Percentiles rank a stretch among this genome's conserved stretches.
phyloP scores from a whole-genome alignment of 2,888 invertebrate genomes.

The Cataglyphis rosenhaueri region DNA sequence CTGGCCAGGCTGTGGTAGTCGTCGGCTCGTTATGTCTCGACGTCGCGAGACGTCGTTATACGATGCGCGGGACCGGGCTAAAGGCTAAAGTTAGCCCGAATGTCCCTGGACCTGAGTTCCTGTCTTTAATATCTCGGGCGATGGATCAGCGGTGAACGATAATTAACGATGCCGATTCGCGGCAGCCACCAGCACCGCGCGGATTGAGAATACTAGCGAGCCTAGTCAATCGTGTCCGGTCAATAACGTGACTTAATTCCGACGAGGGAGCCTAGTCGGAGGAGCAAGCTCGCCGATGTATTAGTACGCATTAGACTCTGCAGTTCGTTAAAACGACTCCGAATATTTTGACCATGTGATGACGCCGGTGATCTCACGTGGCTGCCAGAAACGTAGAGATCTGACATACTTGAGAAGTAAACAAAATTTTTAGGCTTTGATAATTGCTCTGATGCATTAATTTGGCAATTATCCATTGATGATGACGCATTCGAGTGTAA shows the following conservation, averaged over 20 bases:
- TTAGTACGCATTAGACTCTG: constrained; percentile 28
- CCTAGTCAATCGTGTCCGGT: constrained; percentile 16
- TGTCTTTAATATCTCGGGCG: constrained; percentile 69
- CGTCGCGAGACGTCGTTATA: constrained; percentile 37
- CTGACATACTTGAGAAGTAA: constrained; percentile 13
- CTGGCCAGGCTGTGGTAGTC: constrained; percentile 62
- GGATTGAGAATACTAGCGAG: background rate
- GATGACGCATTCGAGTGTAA: background rate
- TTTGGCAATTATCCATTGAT: background rate
- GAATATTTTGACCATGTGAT: constrained; percentile 23
- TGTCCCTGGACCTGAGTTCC: constrained; percentile 82
- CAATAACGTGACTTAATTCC: constrained; percentile 33
- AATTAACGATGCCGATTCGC: background rate
- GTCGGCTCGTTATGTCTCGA: constrained; percentile 74
- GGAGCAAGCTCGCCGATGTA: constrained; percentile 18
- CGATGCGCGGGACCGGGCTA: constrained; percentile 73
- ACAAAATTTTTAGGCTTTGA: constrained; percentile 14
- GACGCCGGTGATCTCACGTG: constrained; percentile 23
- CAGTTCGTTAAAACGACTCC: constrained; percentile 17
- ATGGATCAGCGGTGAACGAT: background rate
- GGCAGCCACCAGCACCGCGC: background rate
- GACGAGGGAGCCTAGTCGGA: constrained; percentile 5
- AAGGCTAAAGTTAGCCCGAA: constrained; percentile 84
- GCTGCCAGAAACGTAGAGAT: constrained; percentile 38
- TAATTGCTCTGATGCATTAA: background rate